Base-by-base conservation (phyloP, 23 tunicate genomes). In the Diplosoma virens region DNA sequence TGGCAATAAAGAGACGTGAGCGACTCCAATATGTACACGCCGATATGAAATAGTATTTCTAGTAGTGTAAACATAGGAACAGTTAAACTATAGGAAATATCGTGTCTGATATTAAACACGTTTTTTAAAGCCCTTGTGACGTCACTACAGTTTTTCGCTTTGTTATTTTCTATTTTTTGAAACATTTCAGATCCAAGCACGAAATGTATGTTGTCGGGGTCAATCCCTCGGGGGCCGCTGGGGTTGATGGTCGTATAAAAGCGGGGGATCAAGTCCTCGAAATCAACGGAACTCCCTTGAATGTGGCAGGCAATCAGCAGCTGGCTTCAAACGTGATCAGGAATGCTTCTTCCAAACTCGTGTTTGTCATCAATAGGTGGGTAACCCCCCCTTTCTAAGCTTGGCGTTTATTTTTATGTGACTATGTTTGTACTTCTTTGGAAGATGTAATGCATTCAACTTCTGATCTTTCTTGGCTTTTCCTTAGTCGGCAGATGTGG, bases 181-280 rank as follows among this genome's bases (percentile, higher is more conserved):
- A 7, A 41, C 18, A 9, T 37, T 27, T 33, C 33, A 80, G 84
- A 54, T 67, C 77, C 59, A 60, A 80, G 53, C 84, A 80, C 32
- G 33, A 35, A 35, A 85, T 95, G 5, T 88, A 65, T 59, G 99
- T 95, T 18, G 89, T 95, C 33, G 89, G 86, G 28, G 74, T 95
- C 41, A 88, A 90, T 41, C 99, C 99, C 1, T 67, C 32, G 33
- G 99, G 95, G 30, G 95, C 92, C 18, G 99, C 95, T 4, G 87
- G 83, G 2, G 54, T 25, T 37, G 95, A 88, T 35, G 95, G 95
- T 1, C 86, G 95, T 4, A 67, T 95, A 0, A 61, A 80, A 79
- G 83, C 88, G 32, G 98, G 98, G 26, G 98, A 93, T 60, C 73
- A 93, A 56, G 25, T 93, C 1, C 89, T 93, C 1, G 88, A 82